phyloP scores from a whole-genome alignment of 2,888 invertebrate genomes.

The Merodon equestris region DNA sequence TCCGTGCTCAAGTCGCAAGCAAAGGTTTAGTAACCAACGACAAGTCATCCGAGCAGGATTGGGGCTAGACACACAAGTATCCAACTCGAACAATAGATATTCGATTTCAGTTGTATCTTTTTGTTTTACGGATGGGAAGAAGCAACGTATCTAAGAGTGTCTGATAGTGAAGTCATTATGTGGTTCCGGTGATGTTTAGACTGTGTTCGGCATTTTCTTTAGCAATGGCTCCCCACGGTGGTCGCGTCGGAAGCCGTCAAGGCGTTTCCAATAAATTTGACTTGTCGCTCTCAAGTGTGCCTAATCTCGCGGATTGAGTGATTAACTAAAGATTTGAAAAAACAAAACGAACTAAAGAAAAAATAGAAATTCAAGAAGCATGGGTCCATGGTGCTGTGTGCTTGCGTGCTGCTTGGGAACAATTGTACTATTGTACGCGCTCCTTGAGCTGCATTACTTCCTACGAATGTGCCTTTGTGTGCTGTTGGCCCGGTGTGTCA shows the following conservation, averaged over 20 bases:
- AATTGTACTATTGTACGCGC: conserved; percentile 81
- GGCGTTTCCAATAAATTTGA: conserved; percentile 45
- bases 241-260: conserved; percentile 26
- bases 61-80: too few relatives aligned
- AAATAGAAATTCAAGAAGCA: conserved; percentile 14
- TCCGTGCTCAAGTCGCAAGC: conserved; percentile 7
- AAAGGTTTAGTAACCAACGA: conserved; percentile 45
- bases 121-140: not conserved
- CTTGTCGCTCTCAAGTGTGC: conserved; percentile 42
- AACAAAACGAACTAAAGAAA: not conserved
- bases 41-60: conserved; percentile 42
- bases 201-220: not conserved
- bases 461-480: conserved; percentile 85
- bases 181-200: conserved; percentile 17
- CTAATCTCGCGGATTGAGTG: conserved; percentile 9
- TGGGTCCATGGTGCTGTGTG: conserved; percentile 74
- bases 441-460: conserved; percentile 87
- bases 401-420: conserved; percentile 73
- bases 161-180: conserved; percentile 1
- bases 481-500: conserved; percentile 83
- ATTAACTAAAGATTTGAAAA: not conserved
- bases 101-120: conserved; percentile 10
- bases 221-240: conserved; percentile 60
- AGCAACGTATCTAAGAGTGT: not conserved
- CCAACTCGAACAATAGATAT: not conserved